These are phyloP conservation scores for Oceanodroma leucorhoa DNA, from an alignment of 2,797 vertebrate genomes.

Conservation along the genomic window DNA sequence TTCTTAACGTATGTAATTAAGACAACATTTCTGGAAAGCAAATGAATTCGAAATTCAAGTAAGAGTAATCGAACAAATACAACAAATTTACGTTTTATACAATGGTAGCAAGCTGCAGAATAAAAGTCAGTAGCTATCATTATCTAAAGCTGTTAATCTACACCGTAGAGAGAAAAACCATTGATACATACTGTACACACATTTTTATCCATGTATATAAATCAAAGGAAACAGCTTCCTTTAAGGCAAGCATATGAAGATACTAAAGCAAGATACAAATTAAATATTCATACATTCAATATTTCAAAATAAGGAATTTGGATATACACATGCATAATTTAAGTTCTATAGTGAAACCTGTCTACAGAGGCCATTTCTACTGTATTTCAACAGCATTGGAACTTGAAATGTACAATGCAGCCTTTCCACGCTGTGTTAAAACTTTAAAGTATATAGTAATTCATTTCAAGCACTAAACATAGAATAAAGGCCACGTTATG, in stretches of 20 bases:
- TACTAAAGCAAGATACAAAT: constrained; percentile 74
- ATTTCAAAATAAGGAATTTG: constrained; percentile 80
- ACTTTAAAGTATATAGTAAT: constrained; percentile 62
- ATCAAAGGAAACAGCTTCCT: constrained; percentile 76
- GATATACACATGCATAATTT: constrained; percentile 76
- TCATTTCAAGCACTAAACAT: constrained; percentile 58
- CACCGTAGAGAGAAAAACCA: constrained; percentile 56
- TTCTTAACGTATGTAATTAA: constrained; percentile 37
- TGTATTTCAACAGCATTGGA: constrained; percentile 68
- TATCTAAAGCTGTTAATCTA: constrained; percentile 63
- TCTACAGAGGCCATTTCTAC: constrained; percentile 74
- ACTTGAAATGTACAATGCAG: constrained; percentile 66
- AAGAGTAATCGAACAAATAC: constrained; percentile 31
- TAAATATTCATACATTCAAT: constrained; percentile 79
- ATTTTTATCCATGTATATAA: constrained; percentile 74
- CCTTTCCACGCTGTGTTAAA: constrained; percentile 54
- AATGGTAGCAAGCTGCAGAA: constrained; percentile 50
- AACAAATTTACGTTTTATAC: constrained; percentile 25
- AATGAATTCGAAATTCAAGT: constrained; percentile 48
- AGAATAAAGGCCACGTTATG: constrained; percentile 41
- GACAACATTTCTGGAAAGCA: constrained; percentile 50
- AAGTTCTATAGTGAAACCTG: constrained; percentile 76
- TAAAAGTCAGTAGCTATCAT: constrained; percentile 57
- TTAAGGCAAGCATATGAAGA: constrained; percentile 75
- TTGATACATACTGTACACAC: constrained; percentile 63